Conservation (phyloP, 2,113 vertebrate genomes). For the Podarcis muralis region DNA sequence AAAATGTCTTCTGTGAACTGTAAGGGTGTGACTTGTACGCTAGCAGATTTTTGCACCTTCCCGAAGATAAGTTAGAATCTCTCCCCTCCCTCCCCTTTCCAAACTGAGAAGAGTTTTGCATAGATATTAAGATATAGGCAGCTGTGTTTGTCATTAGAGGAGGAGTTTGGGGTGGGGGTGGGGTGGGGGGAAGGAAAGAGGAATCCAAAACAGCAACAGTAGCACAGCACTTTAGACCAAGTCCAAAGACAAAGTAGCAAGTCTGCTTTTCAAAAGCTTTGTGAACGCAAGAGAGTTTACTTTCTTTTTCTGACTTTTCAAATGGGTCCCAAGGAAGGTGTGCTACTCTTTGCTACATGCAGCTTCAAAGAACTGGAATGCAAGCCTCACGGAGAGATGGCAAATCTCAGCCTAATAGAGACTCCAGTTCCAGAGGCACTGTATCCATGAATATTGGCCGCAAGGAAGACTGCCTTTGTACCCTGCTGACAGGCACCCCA, state of each 20-base stretch:
- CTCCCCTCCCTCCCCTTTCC: not conserved
- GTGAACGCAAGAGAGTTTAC: slow-evolving; percentile 18
- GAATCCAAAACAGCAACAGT: not conserved
- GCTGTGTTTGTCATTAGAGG: not conserved
- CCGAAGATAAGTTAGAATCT: slow-evolving; percentile 44
- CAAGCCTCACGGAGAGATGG: not conserved
- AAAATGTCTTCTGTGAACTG: slow-evolving; percentile 27
- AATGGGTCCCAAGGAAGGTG: slow-evolving; percentile 28
- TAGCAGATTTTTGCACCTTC: slow-evolving; percentile 43
- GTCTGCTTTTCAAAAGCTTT: not conserved
- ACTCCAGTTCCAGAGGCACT: not conserved
- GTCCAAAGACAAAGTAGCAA: not conserved
- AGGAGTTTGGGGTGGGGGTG: too few species aligned
- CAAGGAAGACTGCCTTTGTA: too few species aligned
- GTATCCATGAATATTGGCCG: not conserved
- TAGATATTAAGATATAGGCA: not conserved
- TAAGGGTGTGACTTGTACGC: slow-evolving; percentile 44
- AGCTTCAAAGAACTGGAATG: not conserved
- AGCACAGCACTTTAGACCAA: too few species aligned
- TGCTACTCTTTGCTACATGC: not conserved
- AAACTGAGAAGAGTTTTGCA: not conserved
- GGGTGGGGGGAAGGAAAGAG: too few species aligned
- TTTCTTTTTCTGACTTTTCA: slow-evolving; percentile 34
- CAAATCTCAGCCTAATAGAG: not conserved
- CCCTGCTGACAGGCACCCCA: not conserved